These are phyloP conservation scores for Tinea trinotella DNA, from an alignment of 2,888 invertebrate species.

Conservation along the genomic window DNA sequence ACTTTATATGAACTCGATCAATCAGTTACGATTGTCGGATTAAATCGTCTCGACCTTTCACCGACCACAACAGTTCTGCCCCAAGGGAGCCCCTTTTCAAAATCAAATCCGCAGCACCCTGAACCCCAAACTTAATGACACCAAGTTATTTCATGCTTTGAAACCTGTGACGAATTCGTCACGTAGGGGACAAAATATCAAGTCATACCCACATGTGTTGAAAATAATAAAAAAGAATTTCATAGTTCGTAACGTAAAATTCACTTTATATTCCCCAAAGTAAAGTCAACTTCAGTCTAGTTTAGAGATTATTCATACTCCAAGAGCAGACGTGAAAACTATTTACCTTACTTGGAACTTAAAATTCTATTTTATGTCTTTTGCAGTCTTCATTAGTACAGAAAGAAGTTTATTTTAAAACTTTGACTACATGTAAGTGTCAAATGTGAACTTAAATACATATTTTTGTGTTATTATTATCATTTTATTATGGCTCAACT, in stretches of 20 bases:
- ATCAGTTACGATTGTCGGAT: conserved; percentile 17
- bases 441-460: no score
- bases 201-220: conserved; percentile 13
- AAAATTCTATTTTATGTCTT: no score
- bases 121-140: conserved; percentile 32
- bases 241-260: background rate
- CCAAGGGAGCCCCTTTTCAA: conserved; percentile 15
- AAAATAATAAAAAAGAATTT: conserved; percentile 2
- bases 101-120: conserved; percentile 35
- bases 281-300: background rate
- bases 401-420: no score
- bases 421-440: no score
- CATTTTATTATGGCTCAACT: no score
- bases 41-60: conserved; percentile 17
- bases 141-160: conserved; percentile 46
- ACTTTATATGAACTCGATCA: conserved; percentile 16
- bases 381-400: background rate
- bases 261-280: background rate
- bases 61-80: conserved; percentile 1
- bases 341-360: background rate
- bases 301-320: background rate
- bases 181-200: conserved; percentile 14
- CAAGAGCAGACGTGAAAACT: background rate
- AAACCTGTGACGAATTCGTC: conserved; percentile 50
- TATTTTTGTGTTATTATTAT: no score